These are phyloP conservation scores for Enchytraeus crypticus DNA, from an alignment of 2,888 invertebrate species.

Conservation along the genomic window DNA sequence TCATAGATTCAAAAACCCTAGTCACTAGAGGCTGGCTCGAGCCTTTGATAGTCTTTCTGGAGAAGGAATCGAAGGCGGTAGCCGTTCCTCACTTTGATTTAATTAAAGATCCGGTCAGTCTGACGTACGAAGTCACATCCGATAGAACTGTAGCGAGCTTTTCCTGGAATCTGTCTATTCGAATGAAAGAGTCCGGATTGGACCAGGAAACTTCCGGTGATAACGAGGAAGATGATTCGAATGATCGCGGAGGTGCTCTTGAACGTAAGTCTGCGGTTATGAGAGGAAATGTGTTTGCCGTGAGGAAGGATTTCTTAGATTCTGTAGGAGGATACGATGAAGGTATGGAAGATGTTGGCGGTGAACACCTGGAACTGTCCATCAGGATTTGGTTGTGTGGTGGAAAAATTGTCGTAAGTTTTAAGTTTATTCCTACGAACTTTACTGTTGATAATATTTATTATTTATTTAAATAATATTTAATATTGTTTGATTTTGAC, in stretches of 20 bases:
- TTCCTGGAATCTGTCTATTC: constrained; percentile 23
- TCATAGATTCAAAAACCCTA: constrained; percentile 22
- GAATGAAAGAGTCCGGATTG: constrained; percentile 7
- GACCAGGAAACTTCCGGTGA: neutral
- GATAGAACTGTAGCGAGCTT: constrained; percentile 14
- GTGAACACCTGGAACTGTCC: constrained; percentile 26
- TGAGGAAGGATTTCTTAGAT: constrained; percentile 18
- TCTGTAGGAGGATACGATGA: constrained; percentile 23
- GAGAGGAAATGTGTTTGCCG: constrained; percentile 24
- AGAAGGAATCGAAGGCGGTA: constrained; percentile 14
- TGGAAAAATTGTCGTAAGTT: constrained; percentile 3
- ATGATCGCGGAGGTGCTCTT: neutral
- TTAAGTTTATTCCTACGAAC: too few species aligned
- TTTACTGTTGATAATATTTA: too few species aligned
- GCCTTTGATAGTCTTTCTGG: constrained; percentile 19
- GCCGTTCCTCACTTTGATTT: constrained; percentile 26
- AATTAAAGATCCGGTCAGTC: constrained; percentile 25
- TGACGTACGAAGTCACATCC: constrained; percentile 16
- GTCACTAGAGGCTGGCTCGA: constrained; percentile 25
- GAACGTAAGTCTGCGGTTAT: constrained; percentile 15
- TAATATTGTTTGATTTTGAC: too few species aligned
- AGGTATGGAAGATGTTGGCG: constrained; percentile 21
- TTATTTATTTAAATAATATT: too few species aligned
- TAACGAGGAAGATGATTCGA: neutral
- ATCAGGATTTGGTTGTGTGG: constrained; percentile 26